Conservation (phyloP, 2,113 vertebrate genomes). For the Ceyx margarethae region DNA sequence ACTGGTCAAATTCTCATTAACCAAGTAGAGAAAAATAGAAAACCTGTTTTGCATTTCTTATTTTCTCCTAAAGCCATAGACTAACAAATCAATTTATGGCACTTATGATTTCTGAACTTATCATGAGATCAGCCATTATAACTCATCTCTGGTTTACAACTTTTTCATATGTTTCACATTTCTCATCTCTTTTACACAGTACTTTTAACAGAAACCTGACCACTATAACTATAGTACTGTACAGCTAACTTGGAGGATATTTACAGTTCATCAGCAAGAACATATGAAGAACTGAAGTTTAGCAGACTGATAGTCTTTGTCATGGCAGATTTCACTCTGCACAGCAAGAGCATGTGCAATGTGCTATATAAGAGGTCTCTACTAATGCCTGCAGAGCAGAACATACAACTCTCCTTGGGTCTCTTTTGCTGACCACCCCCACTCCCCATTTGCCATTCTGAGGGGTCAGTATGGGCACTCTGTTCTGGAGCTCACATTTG, state of each 20-base stretch:
- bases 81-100: background rate
- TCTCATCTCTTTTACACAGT: background rate
- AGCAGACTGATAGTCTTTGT: background rate
- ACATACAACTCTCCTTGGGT: background rate
- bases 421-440: background rate
- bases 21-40: background rate
- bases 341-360: background rate
- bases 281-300: background rate
- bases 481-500: background rate
- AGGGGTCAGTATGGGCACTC: background rate
- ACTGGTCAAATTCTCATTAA: background rate
- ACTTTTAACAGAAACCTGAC: constrained; percentile 19
- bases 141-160: background rate
- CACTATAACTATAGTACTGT: background rate
- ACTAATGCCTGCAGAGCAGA: background rate
- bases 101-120: constrained; percentile 20
- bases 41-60: constrained; percentile 8
- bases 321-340: background rate
- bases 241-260: background rate
- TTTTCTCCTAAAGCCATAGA: background rate
- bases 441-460: background rate
- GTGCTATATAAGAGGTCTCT: background rate
- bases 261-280: background rate
- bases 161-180: constrained; percentile 50
- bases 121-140: constrained; percentile 22